A percentile compares a stretch with the other conserved stretches of the same genome.
Conservation (phyloP, 2,113 vertebrate genomes). For the Tenebrosternarchus preto region DNA sequence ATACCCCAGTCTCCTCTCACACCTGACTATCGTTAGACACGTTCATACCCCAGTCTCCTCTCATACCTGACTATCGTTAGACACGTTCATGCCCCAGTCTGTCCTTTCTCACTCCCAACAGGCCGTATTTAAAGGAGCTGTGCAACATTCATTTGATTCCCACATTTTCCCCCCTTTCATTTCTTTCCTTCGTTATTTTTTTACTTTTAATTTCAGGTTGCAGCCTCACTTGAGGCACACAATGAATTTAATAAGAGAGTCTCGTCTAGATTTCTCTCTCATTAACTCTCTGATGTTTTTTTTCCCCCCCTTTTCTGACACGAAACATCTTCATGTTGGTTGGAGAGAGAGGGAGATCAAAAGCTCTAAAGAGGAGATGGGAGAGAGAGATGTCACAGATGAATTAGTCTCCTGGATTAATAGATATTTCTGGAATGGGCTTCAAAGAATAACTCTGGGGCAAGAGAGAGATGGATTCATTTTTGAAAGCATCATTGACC, state of each 20-base stretch:
- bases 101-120: background rate
- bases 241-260: slow-evolving; percentile 43
- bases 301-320: background rate
- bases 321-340: slow-evolving; percentile 45
- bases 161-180: slow-evolving; percentile 1
- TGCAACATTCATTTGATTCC: slow-evolving; percentile 48
- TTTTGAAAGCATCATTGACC: slow-evolving; percentile 47
- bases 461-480: slow-evolving; percentile 59
- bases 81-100: slow-evolving; percentile 18
- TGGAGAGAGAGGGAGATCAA: slow-evolving; percentile 58
- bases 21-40: background rate
- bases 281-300: slow-evolving; percentile 61
- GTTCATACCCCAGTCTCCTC: slow-evolving; percentile 8
- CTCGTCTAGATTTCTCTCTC: slow-evolving; percentile 47
- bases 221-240: slow-evolving; percentile 52
- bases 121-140: slow-evolving; percentile 39
- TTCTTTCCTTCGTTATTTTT: slow-evolving; percentile 55
- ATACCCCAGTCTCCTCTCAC: slow-evolving; percentile 1
- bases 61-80: background rate
- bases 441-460: slow-evolving; percentile 63
- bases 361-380: slow-evolving; percentile 54
- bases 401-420: slow-evolving; percentile 65
- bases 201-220: slow-evolving; percentile 50
- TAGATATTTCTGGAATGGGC: slow-evolving; percentile 65
- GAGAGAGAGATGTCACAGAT: slow-evolving; percentile 61